A percentile compares a stretch with the other conserved stretches of the same genome.
These are phyloP conservation scores for Sclerodermus sp. DNA, from an alignment of 2,888 invertebrate species.

Conservation along the genomic window DNA sequence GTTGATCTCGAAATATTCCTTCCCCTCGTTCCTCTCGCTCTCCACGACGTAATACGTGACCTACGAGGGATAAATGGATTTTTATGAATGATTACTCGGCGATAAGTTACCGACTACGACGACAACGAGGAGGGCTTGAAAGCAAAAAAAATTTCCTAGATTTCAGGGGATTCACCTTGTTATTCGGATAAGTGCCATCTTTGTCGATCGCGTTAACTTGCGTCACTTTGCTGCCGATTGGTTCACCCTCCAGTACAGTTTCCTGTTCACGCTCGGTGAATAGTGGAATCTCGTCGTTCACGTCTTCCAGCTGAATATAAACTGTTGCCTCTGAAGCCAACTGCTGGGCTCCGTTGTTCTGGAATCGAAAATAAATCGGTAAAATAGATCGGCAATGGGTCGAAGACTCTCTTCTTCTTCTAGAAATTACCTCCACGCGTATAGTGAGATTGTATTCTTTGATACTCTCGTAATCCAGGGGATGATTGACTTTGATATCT, in stretches of 20 bases:
- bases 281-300: constrained; percentile 95
- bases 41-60: constrained; percentile 93
- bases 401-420: too few relatives aligned
- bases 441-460: constrained; percentile 95
- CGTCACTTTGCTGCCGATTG: constrained; percentile 91
- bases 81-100: background rate
- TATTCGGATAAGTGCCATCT: constrained; percentile 93
- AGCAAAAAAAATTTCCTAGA: too few relatives aligned
- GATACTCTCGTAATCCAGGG: constrained; percentile 91
- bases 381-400: too few relatives aligned
- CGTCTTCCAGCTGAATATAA: constrained; percentile 90
- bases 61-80: constrained; percentile 57
- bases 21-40: constrained; percentile 88
- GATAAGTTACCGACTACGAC: too few relatives aligned
- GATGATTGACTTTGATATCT: constrained; percentile 94
- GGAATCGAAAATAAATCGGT: too few relatives aligned
- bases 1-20: constrained; percentile 96
- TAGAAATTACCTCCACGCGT: constrained; percentile 92
- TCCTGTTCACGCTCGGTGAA: constrained; percentile 95
- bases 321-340: constrained; percentile 93
- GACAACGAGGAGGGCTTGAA: too few relatives aligned
- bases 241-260: constrained; percentile 92
- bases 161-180: constrained; percentile 74
- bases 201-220: constrained; percentile 96
- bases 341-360: constrained; percentile 96